Evolutionary conservation across 2,888 invertebrate species (phyloP), one percentile per base, ranked within the genome.

Genomic region (Drosophila putrida): DNA sequence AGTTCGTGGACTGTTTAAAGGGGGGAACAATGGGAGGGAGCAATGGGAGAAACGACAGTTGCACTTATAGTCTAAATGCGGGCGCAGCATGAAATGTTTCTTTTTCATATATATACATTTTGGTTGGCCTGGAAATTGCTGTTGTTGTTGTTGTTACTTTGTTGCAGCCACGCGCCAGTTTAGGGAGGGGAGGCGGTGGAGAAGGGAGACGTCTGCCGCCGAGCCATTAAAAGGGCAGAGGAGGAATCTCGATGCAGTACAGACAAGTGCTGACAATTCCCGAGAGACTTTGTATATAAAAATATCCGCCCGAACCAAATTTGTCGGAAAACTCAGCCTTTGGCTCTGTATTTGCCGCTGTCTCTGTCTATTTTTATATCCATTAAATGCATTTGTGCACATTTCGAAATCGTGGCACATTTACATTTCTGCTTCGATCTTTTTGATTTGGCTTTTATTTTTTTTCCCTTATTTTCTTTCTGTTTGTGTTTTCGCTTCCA

Each of bases 391-490:
- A 83, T 79, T 82, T 81, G 87, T 79, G 87, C 82, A 82, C 74
- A 83, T 86, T 82, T 82, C 81, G 77, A 82, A 86, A 83, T 82
- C 83, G 82, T 86, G 82, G 79, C 86, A 82, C 86, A 82, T 82
- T 81, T 82, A 71, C 74, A 81, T 77, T 82, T 81, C 71, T 55
- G 69, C 68, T 81, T 82, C 76, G 71, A 80, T 82, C 75, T 82
- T 41, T 61, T 62, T 61, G 44, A 13, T 41, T 43, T 51, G 28
- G 9, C 44, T 47, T 55, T 43, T 39, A 11, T 51, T 58, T 44
- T 31, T 38, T 20, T 60, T 41, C 49, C 35, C 13, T 60, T 41
- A 46, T 49, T 66, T 54, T 62, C 57, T 58, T 53, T 59, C 80
- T 39, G 54, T 69, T 65, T 62, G 64, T 66, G 81, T 59, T 51